phyloP scores from a whole-genome alignment of 2,797 vertebrate genomes.

The Stomatorhinus walkeri region DNA sequence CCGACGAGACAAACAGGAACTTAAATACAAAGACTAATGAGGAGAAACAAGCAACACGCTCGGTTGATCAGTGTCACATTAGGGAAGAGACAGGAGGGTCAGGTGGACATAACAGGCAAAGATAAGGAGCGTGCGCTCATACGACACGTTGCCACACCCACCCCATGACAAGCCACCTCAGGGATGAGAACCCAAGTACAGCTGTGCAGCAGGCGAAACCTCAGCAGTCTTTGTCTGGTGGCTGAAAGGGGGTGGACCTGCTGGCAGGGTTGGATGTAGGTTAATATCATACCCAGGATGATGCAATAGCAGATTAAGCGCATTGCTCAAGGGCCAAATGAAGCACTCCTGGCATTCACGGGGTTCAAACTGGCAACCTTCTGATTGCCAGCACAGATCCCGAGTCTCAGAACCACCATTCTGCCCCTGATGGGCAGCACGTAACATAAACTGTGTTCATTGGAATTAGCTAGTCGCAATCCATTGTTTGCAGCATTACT shows the following conservation, averaged over 20 bases:
- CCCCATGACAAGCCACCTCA: background rate
- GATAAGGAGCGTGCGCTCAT: background rate
- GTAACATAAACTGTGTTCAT: background rate
- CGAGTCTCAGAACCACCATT: background rate
- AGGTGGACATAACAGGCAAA: background rate
- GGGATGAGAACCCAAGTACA: background rate
- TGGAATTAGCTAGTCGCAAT: slow-evolving; percentile 11
- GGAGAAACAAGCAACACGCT: background rate
- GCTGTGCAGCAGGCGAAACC: background rate
- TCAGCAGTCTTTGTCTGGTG: background rate
- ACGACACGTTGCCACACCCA: background rate
- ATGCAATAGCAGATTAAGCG: background rate
- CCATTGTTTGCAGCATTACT: slow-evolving; percentile 48
- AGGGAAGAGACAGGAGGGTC: background rate
- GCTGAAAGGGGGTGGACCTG: background rate
- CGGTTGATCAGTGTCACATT: background rate
- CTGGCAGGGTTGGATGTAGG: background rate
- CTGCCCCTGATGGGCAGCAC: background rate
- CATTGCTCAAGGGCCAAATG: background rate
- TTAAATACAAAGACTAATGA: background rate
- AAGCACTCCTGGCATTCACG: background rate
- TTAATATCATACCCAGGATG: background rate
- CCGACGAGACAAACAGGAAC: background rate
- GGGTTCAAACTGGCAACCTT: background rate
- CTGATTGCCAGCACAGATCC: background rate